These are phyloP conservation scores for Opisthograptis luteolata DNA, from an alignment of 2,888 invertebrate species.

Conservation along the genomic window DNA sequence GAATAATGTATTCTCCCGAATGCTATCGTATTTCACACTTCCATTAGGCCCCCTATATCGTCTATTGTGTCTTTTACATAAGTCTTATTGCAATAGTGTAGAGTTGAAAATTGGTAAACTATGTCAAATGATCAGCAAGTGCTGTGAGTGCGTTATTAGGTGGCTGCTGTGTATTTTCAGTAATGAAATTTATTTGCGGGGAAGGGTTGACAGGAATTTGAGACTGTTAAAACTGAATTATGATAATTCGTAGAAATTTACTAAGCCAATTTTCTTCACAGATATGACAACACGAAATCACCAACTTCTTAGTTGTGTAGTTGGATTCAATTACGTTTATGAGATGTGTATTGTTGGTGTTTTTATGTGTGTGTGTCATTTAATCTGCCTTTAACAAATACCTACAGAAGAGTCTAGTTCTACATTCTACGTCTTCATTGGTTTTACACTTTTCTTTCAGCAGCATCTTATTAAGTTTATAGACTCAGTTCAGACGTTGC, in stretches of 20 bases:
- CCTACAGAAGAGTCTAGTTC: too few species aligned
- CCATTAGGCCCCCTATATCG: slow-evolving; percentile 62
- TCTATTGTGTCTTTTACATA: slow-evolving; percentile 39
- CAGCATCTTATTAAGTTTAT: too few species aligned
- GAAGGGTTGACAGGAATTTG: slow-evolving; percentile 35
- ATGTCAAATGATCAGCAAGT: slow-evolving; percentile 56
- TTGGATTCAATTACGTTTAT: too few species aligned
- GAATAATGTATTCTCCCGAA: slow-evolving; percentile 70
- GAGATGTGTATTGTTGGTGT: too few species aligned
- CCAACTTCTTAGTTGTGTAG: too few species aligned
- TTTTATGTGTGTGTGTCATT: too few species aligned
- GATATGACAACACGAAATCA: not conserved
- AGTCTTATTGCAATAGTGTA: slow-evolving; percentile 22
- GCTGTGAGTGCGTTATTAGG: slow-evolving; percentile 50
- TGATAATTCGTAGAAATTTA: slow-evolving; percentile 21
- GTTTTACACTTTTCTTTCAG: too few species aligned
- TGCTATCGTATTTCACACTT: slow-evolving; percentile 73
- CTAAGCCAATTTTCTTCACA: slow-evolving; percentile 10
- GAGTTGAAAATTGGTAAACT: slow-evolving; percentile 37
- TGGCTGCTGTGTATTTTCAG: slow-evolving; percentile 49
- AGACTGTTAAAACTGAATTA: slow-evolving; percentile 25
- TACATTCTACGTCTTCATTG: too few species aligned
- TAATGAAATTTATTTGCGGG: slow-evolving; percentile 56
- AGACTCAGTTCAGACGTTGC: too few species aligned
- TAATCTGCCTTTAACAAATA: too few species aligned